Conservation (phyloP, 2,113 vertebrate genomes). For the Cacatua alba region DNA sequence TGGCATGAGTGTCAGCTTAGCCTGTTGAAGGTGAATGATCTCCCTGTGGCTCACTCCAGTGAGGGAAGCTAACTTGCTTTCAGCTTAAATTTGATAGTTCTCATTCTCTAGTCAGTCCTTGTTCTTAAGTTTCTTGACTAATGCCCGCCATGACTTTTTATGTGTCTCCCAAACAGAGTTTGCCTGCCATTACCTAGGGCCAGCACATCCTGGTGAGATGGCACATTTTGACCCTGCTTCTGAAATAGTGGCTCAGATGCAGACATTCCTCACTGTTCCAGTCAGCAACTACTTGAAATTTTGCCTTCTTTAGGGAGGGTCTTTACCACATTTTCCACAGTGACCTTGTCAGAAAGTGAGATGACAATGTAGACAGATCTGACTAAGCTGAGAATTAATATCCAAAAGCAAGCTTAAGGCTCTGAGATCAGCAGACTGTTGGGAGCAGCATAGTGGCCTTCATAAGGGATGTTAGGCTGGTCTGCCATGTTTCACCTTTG, state of each 20-base stretch:
- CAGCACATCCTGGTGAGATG: background rate
- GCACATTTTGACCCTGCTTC: background rate
- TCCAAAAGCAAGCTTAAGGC: background rate
- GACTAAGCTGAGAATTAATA: background rate
- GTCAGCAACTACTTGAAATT: background rate
- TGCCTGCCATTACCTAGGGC: background rate
- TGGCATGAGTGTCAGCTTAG: background rate
- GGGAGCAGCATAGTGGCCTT: background rate
- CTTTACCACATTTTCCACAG: background rate
- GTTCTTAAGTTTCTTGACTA: background rate
- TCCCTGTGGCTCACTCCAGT: background rate
- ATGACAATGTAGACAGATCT: background rate
- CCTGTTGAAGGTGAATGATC: background rate
- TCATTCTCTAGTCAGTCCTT: background rate
- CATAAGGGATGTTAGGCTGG: background rate
- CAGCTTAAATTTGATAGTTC: background rate
- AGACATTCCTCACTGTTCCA: background rate
- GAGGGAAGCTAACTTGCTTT: background rate
- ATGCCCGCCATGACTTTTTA: background rate
- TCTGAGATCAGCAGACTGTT: background rate
- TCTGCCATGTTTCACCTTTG: background rate
- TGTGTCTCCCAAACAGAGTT: background rate
- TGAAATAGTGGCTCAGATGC: background rate
- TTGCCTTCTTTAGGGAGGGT: background rate
- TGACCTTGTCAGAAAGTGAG: background rate